Conservation (phyloP, 1,140 invertebrate genomes). For the Scaptomyza montana region DNA sequence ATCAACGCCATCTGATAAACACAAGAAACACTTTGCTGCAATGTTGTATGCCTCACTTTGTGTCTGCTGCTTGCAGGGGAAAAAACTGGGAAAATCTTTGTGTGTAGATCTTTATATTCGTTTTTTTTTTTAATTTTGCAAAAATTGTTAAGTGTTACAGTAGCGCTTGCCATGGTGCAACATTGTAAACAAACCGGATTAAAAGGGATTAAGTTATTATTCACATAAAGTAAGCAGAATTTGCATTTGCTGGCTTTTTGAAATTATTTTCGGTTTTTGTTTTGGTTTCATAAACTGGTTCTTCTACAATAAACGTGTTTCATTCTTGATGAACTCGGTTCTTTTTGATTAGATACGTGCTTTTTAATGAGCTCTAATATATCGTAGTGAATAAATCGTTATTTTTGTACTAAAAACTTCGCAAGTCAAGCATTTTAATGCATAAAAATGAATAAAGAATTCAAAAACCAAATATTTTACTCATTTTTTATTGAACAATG, state of each 20-base stretch:
- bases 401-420: no score
- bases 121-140: slow-evolving; percentile 31
- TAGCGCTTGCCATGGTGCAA: slow-evolving; percentile 13
- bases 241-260: not conserved
- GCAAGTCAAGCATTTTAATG: no score
- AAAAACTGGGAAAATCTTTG: no score
- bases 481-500: no score
- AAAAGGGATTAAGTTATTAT: slow-evolving; percentile 22
- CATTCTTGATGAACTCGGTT: not conserved
- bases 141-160: slow-evolving; percentile 30
- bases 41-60: slow-evolving; percentile 12
- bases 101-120: slow-evolving; percentile 1
- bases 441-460: no score
- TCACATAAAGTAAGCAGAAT: slow-evolving; percentile 2
- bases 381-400: not conserved
- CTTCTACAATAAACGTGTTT: not conserved
- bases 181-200: slow-evolving; percentile 13
- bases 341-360: not conserved
- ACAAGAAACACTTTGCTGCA: slow-evolving; percentile 35
- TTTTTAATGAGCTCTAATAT: not conserved
- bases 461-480: no score
- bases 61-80: slow-evolving; percentile 14
- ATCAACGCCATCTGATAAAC: slow-evolving; percentile 39
- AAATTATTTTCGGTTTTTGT: not conserved
- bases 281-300: not conserved